These are phyloP conservation scores for Hylia prasina DNA, from an alignment of 2,113 vertebrate genomes.

Conservation along the genomic window DNA sequence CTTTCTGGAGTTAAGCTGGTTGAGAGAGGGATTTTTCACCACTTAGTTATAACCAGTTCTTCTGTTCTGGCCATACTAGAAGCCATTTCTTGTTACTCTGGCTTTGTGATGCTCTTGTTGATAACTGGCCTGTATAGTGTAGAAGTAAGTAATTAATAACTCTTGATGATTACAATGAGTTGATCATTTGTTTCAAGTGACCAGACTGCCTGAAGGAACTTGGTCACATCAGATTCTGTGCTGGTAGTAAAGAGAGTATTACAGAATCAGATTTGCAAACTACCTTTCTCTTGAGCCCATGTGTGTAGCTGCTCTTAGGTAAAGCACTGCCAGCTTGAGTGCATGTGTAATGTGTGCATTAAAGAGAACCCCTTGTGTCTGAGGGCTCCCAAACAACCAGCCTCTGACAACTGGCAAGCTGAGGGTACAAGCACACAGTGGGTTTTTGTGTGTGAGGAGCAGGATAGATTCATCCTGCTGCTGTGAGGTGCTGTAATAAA, in stretches of 20 bases:
- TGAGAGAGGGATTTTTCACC: not conserved
- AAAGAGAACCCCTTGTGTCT: not conserved
- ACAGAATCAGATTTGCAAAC: not conserved
- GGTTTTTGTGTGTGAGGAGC: not conserved
- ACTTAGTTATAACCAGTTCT: not conserved
- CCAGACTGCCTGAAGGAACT: not conserved
- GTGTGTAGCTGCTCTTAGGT: not conserved
- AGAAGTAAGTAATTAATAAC: not conserved
- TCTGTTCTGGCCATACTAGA: not conserved
- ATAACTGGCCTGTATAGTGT: not conserved
- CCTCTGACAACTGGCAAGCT: not conserved
- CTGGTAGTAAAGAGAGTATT: not conserved
- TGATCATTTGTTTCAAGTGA: not conserved
- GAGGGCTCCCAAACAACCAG: not conserved
- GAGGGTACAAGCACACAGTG: not conserved
- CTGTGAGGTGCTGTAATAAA: not conserved
- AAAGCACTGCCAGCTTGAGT: not conserved
- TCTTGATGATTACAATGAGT: not conserved
- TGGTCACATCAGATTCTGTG: not conserved
- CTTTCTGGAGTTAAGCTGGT: not conserved
- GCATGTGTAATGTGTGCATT: not conserved
- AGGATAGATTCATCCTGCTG: not conserved
- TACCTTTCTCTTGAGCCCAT: not conserved
- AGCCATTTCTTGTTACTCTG: not conserved
- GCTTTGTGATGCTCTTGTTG: not conserved